These are phyloP conservation scores for Acrobasis repandana DNA, from an alignment of 2,888 invertebrate species.

Conservation along the genomic window DNA sequence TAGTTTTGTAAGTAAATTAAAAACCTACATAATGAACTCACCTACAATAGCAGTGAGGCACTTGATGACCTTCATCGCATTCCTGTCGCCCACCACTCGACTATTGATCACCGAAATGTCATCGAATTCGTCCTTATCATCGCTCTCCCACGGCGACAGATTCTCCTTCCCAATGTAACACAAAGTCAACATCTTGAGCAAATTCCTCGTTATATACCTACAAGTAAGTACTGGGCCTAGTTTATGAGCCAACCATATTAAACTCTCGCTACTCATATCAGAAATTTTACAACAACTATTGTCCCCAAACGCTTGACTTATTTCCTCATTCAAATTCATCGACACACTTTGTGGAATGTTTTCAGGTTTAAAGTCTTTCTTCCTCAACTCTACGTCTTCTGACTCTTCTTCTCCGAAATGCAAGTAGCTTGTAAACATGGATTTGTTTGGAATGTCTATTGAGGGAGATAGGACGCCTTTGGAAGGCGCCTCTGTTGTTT, in stretches of 20 bases:
- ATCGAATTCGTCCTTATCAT: slow-evolving; percentile 75
- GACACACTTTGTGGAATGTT: slow-evolving; percentile 35
- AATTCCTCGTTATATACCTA: slow-evolving; percentile 93
- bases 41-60: slow-evolving; percentile 94
- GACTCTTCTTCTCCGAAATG: slow-evolving; percentile 70
- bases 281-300: slow-evolving; percentile 84
- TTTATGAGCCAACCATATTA: slow-evolving; percentile 96
- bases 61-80: slow-evolving; percentile 93
- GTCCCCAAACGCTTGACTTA: slow-evolving; percentile 43
- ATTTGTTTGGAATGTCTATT: slow-evolving; percentile 85
- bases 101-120: slow-evolving; percentile 86
- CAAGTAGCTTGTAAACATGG: slow-evolving; percentile 76
- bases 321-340: slow-evolving; percentile 47
- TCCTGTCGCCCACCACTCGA: slow-evolving; percentile 89
- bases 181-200: slow-evolving; percentile 95
- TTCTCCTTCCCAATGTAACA: slow-evolving; percentile 95
- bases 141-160: slow-evolving; percentile 77
- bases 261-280: slow-evolving; percentile 93
- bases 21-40: slow-evolving; percentile 54
- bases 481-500: slow-evolving; percentile 39
- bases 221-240: slow-evolving; percentile 97
- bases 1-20: neutral
- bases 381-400: slow-evolving; percentile 46
- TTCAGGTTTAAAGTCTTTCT: slow-evolving; percentile 48
- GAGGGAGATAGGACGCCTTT: slow-evolving; percentile 83